Evolutionary conservation across 2,888 invertebrate genomes (phyloP).

Genomic region (Mesochorus sp.): DNA sequence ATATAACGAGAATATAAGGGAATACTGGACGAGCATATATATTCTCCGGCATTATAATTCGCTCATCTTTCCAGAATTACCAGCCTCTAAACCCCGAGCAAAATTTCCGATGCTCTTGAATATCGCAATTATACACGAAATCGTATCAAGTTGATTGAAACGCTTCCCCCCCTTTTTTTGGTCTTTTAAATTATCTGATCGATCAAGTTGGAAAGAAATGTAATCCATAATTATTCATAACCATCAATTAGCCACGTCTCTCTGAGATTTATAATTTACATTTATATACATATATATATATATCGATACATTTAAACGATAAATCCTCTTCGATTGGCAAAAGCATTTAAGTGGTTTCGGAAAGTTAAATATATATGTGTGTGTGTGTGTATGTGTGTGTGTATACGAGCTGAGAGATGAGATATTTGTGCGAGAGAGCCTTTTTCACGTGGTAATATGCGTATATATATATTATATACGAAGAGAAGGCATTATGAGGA

Average conservation of each 20-base stretch:
- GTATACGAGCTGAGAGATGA: conserved; percentile 8
- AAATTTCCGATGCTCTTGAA: background rate
- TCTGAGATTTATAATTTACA: background rate
- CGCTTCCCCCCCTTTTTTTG: background rate
- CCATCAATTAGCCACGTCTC: conserved; percentile 8
- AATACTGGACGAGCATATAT: conserved; percentile 35
- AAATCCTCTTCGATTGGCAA: conserved; percentile 14
- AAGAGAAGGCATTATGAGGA: conserved; percentile 52
- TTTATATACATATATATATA: background rate
- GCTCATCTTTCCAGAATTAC: background rate
- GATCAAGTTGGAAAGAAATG: background rate
- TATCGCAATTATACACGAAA: background rate
- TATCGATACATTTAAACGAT: conserved; percentile 29
- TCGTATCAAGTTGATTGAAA: background rate
- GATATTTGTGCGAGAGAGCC: conserved; percentile 15
- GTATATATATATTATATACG: background rate
- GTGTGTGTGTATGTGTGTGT: background rate
- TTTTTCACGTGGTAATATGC: conserved; percentile 49
- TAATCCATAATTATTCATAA: conserved; percentile 17
- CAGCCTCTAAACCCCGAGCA: background rate
- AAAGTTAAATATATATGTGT: background rate
- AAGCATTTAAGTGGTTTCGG: conserved; percentile 32
- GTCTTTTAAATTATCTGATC: background rate
- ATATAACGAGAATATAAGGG: conserved; percentile 49
- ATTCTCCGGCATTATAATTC: background rate